phyloP scores from a whole-genome alignment of 1,140 invertebrate species.

The Popillia japonica region DNA sequence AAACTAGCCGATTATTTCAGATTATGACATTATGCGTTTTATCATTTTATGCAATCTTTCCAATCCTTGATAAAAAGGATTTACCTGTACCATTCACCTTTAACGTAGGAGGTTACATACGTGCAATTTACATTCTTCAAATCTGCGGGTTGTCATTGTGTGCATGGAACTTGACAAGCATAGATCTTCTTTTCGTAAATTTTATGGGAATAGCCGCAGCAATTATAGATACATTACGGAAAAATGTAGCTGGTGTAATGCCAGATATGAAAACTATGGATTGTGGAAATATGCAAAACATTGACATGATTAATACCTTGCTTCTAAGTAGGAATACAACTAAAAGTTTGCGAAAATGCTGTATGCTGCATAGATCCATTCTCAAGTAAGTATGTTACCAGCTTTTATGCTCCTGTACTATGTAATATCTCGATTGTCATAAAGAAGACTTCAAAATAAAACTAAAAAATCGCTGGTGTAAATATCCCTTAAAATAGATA shows the following conservation, averaged over 20 bases:
- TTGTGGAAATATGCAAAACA: neutral
- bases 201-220: conserved; percentile 39
- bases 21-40: neutral
- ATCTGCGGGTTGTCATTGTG: neutral
- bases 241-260: conserved; percentile 33
- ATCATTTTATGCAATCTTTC: conserved; percentile 32
- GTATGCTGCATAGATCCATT: neutral
- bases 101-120: conserved; percentile 29
- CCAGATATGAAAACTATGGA: conserved; percentile 15
- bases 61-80: conserved; percentile 25
- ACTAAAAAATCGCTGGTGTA: too few relatives aligned
- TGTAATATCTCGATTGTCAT: too few relatives aligned
- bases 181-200: conserved; percentile 37
- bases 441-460: too few relatives aligned
- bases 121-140: conserved; percentile 41
- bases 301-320: neutral
- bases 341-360: neutral
- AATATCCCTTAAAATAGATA: too few relatives aligned
- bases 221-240: conserved; percentile 42
- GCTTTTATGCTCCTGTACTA: neutral
- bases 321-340: neutral
- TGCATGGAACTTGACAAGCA: conserved; percentile 38
- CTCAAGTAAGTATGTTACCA: neutral
- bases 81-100: conserved; percentile 41
- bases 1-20: conserved; percentile 9